phyloP scores from a whole-genome alignment of 1,140 invertebrate genomes.

The Cephus cinctus region DNA sequence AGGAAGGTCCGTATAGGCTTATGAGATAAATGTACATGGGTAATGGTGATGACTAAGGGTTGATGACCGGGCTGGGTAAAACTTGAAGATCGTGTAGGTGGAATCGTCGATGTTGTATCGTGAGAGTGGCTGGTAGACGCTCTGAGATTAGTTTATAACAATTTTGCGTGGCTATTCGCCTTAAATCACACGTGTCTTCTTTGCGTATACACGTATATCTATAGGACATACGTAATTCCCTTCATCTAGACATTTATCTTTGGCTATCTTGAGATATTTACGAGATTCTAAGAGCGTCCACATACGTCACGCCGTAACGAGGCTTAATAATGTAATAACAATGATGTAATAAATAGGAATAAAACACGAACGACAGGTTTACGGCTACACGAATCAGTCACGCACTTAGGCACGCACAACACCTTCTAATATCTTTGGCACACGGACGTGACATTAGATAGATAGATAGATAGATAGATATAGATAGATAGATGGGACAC shows the following conservation, averaged over 20 bases:
- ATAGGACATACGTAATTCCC: too few species aligned
- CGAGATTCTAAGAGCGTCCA: conserved; percentile 29
- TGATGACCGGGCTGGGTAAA: too few species aligned
- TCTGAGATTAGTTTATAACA: conserved; percentile 17
- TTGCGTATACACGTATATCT: too few species aligned
- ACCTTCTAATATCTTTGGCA: conserved; percentile 30
- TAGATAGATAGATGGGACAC: too few species aligned
- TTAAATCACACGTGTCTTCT: conserved; percentile 8
- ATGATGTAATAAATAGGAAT: conserved; percentile 27
- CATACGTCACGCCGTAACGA: conserved; percentile 26
- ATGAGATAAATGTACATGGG: too few species aligned
- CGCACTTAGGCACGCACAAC: conserved; percentile 33
- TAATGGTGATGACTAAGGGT: too few species aligned
- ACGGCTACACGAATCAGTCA: conserved; percentile 36
- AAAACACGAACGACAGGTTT: conserved; percentile 36
- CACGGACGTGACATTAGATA: conserved; percentile 4
- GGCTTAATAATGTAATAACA: conserved; percentile 29
- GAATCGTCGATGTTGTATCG: too few species aligned
- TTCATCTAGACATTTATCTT: too few species aligned
- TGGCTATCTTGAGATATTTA: conserved; percentile 2
- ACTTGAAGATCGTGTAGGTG: too few species aligned
- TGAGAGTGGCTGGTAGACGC: conserved; percentile 28
- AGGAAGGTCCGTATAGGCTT: too few species aligned
- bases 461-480: neutral
- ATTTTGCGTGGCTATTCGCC: neutral